Base-by-base conservation (phyloP, 2,888 invertebrate species). In the Epirrhoe alternata region DNA sequence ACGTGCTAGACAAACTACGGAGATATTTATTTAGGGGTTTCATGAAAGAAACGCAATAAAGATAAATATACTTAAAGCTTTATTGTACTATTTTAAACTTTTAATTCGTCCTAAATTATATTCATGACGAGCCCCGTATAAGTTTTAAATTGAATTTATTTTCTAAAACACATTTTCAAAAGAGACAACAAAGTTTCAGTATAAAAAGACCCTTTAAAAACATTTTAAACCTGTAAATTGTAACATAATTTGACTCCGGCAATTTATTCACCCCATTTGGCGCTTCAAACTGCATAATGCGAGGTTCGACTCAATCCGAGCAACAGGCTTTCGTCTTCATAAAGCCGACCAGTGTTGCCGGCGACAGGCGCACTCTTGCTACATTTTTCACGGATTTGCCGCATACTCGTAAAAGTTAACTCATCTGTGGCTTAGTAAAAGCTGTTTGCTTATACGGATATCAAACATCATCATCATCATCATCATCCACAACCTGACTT, bases 271-370 rank as follows among this genome's bases (percentile, higher is more conserved):
- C 67, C 68, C 71, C 73, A 70, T 68, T 66, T 66, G 68, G 63
- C 56, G 50, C 47, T 64, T 63, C 64, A 61, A 68, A 58, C 55
- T 71, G 71, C 71, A 68, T 69, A 67, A 68, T 62, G 70, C 56
- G 61, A 57, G 69, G 71, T 70, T 70, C 70, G 63, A 47, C 70
- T 67, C 67, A 55, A 60, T 52, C 66, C 64, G 69, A 71, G 83
- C 84, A 84, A 84, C 84, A 84, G 84, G 84, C 83, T 69, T 69
- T 68, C 66, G 69, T 72, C 68, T 69, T 67, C 71, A 75, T 76
- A 77, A 77, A 76, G 72, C 65, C 73, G 68, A 4, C 38, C 62
- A n/a, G 54, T 62, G 54, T 45, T 55, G 38, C 58, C 58, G 50
- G 64, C 51, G 52, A 10, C 10, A 33, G 14, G 16, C 24, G 12